phyloP scores from a whole-genome alignment of 2,113 vertebrate species.

The Psilopogon haemacephalus region DNA sequence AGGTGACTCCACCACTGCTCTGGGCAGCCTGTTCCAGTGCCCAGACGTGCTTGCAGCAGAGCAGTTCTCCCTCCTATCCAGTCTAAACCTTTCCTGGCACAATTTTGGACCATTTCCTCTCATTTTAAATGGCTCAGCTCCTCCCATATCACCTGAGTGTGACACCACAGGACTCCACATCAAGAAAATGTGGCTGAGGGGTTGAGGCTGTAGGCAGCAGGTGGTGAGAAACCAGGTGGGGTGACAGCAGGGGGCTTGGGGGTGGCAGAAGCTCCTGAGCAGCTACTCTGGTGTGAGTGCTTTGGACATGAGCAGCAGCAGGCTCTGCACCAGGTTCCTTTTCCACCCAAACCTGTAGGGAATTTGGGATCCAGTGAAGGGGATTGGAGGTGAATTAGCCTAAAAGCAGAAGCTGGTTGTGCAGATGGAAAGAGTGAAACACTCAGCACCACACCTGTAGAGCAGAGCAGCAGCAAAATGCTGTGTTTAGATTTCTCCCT shows the following conservation, averaged over 20 bases:
- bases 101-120: no score
- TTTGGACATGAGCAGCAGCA: fast-evolving
- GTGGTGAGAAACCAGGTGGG: neutral
- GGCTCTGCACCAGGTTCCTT: neutral
- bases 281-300: no score
- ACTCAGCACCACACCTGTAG: fast-evolving
- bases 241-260: neutral
- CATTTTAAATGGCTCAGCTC: neutral
- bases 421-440: neutral
- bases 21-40: no score
- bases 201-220: no score
- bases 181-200: neutral
- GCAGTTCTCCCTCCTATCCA: no score
- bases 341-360: neutral
- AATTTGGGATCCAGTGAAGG: neutral
- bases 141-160: neutral
- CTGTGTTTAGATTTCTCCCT: fast-evolving
- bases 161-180: neutral
- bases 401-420: fast-evolving
- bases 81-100: no score
- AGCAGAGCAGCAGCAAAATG: neutral
- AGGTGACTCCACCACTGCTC: no score
- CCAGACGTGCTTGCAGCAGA: no score
- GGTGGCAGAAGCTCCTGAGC: neutral
- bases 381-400: neutral